phyloP scores from a whole-genome alignment of 1,140 invertebrate species.

The Drosophila pseudoobscura region DNA sequence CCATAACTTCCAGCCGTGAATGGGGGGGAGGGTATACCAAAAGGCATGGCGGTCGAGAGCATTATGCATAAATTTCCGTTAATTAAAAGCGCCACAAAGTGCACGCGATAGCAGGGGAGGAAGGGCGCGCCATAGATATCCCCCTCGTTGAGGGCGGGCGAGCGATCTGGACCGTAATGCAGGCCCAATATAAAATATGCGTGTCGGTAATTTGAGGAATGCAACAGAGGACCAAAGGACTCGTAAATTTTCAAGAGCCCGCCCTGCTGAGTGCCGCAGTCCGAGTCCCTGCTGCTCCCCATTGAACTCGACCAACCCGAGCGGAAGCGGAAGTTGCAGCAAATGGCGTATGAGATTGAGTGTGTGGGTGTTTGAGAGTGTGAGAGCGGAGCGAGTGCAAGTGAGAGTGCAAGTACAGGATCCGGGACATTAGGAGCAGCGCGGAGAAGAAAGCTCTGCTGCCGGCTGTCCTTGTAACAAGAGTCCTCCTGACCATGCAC shows the following conservation, averaged over 20 bases:
- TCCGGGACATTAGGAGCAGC: constrained; percentile 3
- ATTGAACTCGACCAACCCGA: constrained; percentile 45
- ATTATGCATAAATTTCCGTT: constrained; percentile 78
- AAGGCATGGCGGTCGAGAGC: constrained; percentile 22
- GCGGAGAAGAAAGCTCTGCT: constrained; percentile 15
- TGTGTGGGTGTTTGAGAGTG: constrained; percentile 22
- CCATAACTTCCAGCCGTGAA: constrained; percentile 54
- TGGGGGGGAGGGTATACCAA: not conserved
- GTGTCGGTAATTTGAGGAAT: constrained; percentile 80
- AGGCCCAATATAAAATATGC: constrained; percentile 75
- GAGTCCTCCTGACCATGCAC: constrained; percentile 59
- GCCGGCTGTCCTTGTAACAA: constrained; percentile 60
- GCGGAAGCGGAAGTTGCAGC: constrained; percentile 75
- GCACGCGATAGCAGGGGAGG: constrained; percentile 25
- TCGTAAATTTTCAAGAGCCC: constrained; percentile 69
- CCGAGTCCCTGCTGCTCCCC: not conserved
- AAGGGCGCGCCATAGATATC: constrained; percentile 12
- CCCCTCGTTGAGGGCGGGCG: constrained; percentile 6
- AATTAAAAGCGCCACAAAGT: constrained; percentile 77
- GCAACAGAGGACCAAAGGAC: constrained; percentile 60
- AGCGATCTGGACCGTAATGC: constrained; percentile 55
- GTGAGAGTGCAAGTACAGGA: constrained; percentile 11
- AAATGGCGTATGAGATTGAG: constrained; percentile 70
- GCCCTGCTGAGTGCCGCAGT: constrained; percentile 35
- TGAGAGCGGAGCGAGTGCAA: constrained; percentile 3